Percentiles rank a stretch among this genome's conserved stretches.
Evolutionary conservation across 2,797 vertebrate species (phyloP).

Genomic region (Rhinoraja longicauda): DNA sequence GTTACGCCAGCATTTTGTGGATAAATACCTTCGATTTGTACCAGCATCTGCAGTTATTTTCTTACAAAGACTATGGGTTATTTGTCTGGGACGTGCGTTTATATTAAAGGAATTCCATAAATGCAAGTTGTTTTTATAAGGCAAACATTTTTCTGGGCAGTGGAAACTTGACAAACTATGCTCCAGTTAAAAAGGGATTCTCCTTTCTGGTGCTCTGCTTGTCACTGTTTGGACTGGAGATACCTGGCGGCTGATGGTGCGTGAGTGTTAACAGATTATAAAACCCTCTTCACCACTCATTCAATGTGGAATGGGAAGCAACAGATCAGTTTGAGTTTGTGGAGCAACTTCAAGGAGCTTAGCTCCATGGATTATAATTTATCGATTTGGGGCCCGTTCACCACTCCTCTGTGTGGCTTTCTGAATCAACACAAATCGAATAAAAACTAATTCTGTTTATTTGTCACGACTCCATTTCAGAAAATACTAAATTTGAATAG

Average conservation of each 20-base stretch:
- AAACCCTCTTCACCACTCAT: conserved; percentile 3
- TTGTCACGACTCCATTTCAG: background rate
- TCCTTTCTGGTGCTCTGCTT: background rate
- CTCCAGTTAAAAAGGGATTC: background rate
- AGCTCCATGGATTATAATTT: conserved; percentile 14
- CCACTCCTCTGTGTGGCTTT: background rate
- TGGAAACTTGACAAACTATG: background rate
- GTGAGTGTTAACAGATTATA: background rate
- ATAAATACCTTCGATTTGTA: too few relatives aligned
- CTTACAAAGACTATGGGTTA: background rate
- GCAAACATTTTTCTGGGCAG: background rate
- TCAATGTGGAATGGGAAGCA: background rate
- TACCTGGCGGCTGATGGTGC: background rate
- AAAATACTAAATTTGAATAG: too few relatives aligned
- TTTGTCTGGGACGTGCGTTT: too few relatives aligned
- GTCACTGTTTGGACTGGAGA: background rate
- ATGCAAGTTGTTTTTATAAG: background rate
- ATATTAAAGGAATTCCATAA: background rate
- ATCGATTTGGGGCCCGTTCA: conserved; percentile 4
- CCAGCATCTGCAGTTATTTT: too few relatives aligned
- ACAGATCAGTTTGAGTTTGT: conserved; percentile 19
- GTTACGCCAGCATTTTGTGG: too few relatives aligned
- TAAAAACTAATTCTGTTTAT: background rate
- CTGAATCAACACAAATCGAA: background rate
- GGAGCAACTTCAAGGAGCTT: background rate